phyloP scores from a whole-genome alignment of 2,113 vertebrate species.

The Alouatta palliata region DNA sequence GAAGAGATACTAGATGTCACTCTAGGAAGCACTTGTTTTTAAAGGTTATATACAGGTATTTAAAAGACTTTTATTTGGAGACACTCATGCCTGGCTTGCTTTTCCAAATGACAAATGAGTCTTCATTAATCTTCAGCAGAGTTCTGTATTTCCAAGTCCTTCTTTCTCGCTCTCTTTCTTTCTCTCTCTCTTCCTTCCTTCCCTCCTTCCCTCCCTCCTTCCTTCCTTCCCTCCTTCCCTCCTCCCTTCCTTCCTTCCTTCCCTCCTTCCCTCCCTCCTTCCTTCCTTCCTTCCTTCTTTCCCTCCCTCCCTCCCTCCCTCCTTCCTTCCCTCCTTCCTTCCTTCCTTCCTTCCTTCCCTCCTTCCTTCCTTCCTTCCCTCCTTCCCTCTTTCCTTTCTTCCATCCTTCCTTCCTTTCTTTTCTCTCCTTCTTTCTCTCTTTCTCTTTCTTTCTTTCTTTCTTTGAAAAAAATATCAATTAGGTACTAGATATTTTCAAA shows the following conservation, averaged over 20 bases:
- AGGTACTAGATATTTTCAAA: background rate
- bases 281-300: fast-evolving
- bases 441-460: too few species aligned
- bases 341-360: too few species aligned
- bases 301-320: too few species aligned
- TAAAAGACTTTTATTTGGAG: background rate
- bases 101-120: background rate
- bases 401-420: fast-evolving
- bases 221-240: too few species aligned
- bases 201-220: fast-evolving
- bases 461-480: too few species aligned
- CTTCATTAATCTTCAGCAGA: background rate
- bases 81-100: background rate
- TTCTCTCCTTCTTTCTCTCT: too few species aligned
- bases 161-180: too few species aligned
- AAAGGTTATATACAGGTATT: background rate
- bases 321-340: fast-evolving
- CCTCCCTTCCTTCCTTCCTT: too few species aligned
- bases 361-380: too few species aligned
- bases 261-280: too few species aligned
- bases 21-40: background rate
- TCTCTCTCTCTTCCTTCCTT: too few species aligned
- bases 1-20: background rate
- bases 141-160: background rate
- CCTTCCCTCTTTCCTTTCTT: too few species aligned